Evolutionary conservation across 2,797 vertebrate genomes (phyloP).

Genomic region (Leptodactylus fallax): DNA sequence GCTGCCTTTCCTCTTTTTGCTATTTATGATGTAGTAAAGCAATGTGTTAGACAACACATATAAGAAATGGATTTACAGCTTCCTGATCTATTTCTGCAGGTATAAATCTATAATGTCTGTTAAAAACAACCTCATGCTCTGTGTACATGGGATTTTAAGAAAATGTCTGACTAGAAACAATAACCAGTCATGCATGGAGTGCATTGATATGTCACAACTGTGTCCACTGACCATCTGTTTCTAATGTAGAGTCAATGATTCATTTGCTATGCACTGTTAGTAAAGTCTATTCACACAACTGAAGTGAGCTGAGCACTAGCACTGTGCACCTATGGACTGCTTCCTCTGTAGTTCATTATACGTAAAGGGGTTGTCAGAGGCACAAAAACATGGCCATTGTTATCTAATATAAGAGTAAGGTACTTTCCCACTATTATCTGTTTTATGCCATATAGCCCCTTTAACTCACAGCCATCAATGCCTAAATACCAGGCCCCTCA

Average conservation of each 20-base stretch:
- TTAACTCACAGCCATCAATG: too few relatives aligned
- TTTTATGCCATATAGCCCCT: too few relatives aligned
- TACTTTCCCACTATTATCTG: too few relatives aligned
- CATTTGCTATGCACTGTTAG: not conserved
- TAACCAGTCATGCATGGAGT: not conserved
- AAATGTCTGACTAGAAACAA: not conserved
- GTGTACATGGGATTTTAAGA: not conserved
- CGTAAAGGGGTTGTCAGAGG: too few relatives aligned
- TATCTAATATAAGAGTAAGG: too few relatives aligned
- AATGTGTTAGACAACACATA: too few relatives aligned
- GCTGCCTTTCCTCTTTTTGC: not conserved
- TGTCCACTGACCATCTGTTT: conserved; percentile 7
- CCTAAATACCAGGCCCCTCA: too few relatives aligned
- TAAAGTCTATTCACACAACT: not conserved
- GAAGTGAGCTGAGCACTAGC: not conserved
- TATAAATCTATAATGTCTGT: too few relatives aligned
- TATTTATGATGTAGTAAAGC: not conserved
- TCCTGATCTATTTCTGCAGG: not conserved
- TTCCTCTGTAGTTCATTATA: too few relatives aligned
- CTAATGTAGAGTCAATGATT: not conserved
- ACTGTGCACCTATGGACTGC: too few relatives aligned
- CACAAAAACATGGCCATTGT: too few relatives aligned
- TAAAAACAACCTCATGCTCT: not conserved
- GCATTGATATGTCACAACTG: not conserved
- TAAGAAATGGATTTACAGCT: not conserved